Percentiles rank a stretch among this genome's conserved stretches.
Conservation (phyloP, 2,797 vertebrate genomes). For the Urosaurus nigricauda region DNA sequence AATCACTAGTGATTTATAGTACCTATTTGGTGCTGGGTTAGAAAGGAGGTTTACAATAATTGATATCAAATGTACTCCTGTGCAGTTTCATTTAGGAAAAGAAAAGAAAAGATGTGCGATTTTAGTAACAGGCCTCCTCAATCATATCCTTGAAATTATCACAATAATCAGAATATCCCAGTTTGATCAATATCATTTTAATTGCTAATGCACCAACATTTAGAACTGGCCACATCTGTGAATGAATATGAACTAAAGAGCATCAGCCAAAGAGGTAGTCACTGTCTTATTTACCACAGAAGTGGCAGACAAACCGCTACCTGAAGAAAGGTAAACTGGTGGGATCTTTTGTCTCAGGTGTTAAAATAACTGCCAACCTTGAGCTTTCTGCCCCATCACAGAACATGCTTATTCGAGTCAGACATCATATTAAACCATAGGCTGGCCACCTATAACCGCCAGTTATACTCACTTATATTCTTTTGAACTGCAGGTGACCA, state of each 20-base stretch:
- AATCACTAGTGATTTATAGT: background rate
- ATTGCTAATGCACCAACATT: background rate
- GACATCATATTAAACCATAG: no score
- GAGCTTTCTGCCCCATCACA: background rate
- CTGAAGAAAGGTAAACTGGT: background rate
- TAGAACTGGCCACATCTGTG: background rate
- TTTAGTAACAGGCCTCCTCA: background rate
- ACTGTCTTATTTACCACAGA: background rate
- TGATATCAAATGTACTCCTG: background rate
- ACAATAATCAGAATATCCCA: no score
- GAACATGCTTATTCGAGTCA: background rate
- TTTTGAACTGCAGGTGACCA: no score
- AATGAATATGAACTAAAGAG: background rate
- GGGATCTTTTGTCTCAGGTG: background rate
- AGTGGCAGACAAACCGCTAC: background rate
- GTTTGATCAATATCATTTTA: background rate
- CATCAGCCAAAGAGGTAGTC: background rate
- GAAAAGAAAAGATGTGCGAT: background rate
- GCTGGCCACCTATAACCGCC: background rate
- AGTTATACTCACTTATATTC: no score
- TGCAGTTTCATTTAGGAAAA: no score
- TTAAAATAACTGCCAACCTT: background rate
- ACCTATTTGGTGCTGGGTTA: background rate
- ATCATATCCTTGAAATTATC: no score
- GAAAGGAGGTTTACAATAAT: background rate